These are phyloP conservation scores for Drosophila pectinifera DNA, from an alignment of 1,140 invertebrate genomes.

Conservation along the genomic window DNA sequence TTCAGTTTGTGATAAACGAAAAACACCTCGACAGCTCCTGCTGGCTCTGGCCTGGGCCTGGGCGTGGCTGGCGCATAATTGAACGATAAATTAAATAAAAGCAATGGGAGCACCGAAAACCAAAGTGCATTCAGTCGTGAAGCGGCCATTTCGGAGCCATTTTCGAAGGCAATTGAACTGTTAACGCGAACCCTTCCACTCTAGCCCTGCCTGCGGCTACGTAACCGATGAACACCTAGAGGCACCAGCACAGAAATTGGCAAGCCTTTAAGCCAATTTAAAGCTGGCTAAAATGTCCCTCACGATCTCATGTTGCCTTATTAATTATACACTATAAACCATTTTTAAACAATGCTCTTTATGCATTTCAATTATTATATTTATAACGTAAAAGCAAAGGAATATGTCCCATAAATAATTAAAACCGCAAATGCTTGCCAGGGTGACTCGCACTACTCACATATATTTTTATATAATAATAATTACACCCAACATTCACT, in stretches of 20 bases:
- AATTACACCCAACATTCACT: background rate
- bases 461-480: background rate
- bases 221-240: slow-evolving; percentile 1
- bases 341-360: slow-evolving; percentile 1
- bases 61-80: slow-evolving; percentile 66
- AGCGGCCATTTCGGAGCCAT: slow-evolving; percentile 19
- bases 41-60: slow-evolving; percentile 10
- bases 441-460: too few species aligned
- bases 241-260: background rate
- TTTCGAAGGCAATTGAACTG: slow-evolving; percentile 43
- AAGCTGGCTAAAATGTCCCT: too few species aligned
- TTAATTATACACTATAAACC: background rate
- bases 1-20: slow-evolving; percentile 54
- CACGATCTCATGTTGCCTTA: too few species aligned
- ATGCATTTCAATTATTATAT: background rate
- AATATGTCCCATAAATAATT: background rate
- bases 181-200: slow-evolving; percentile 14
- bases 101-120: slow-evolving; percentile 19
- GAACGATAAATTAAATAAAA: slow-evolving; percentile 77
- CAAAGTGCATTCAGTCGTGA: slow-evolving; percentile 47
- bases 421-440: background rate
- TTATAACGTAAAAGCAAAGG: background rate
- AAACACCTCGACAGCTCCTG: slow-evolving; percentile 54
- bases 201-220: background rate
- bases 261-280: background rate